A percentile compares a stretch with the other conserved stretches of the same genome.
Conservation (phyloP, 2,797 vertebrate species). For the Eremophila alpestris region DNA sequence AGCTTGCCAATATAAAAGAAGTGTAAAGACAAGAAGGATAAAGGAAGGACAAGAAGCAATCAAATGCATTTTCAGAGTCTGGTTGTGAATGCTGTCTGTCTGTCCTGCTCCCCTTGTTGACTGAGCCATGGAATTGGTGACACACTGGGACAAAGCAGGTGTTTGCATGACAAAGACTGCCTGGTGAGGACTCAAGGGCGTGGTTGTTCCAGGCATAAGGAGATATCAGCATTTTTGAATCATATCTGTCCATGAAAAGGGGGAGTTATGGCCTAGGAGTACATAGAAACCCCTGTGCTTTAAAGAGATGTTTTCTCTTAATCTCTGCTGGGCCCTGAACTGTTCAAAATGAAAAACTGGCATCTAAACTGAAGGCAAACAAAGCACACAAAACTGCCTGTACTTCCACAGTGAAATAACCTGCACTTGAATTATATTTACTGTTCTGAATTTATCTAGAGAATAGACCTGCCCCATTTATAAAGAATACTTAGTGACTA, state of each 20-base stretch:
- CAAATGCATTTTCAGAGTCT: background rate
- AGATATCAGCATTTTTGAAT: background rate
- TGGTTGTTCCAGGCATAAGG: background rate
- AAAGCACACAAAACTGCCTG: background rate
- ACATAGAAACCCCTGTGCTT: background rate
- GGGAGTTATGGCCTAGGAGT: background rate
- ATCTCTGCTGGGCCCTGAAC: background rate
- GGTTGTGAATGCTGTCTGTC: background rate
- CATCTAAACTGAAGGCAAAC: background rate
- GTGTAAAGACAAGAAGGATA: background rate
- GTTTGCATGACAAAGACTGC: background rate
- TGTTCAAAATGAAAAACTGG: slow-evolving; percentile 5
- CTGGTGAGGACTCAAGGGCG: background rate
- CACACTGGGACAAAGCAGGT: background rate
- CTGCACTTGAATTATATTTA: background rate
- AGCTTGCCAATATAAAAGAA: background rate
- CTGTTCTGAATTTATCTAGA: background rate
- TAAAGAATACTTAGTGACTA: background rate
- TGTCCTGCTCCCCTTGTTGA: background rate
- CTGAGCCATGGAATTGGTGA: background rate
- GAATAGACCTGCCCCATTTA: background rate
- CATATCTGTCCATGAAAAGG: background rate
- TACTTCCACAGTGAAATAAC: background rate
- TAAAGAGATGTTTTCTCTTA: background rate
- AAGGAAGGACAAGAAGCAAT: background rate